These are phyloP conservation scores for Microcebus griseorufus DNA, from an alignment of 2,113 vertebrate species.

Conservation along the genomic window DNA sequence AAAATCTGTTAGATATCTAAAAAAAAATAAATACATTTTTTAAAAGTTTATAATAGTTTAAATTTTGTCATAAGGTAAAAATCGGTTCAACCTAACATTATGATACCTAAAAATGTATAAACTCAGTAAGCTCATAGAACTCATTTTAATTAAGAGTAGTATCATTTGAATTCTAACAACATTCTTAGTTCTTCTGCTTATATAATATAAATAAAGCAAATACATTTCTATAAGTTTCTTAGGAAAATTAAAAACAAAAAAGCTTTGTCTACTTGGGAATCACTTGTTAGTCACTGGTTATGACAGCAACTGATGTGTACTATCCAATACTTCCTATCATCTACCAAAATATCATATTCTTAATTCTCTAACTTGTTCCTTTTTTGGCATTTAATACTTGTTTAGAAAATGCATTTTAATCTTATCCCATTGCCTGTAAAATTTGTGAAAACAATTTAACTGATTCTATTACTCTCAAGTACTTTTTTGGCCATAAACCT, in stretches of 20 bases:
- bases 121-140: not conserved
- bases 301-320: not conserved
- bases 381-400: not conserved
- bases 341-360: not conserved
- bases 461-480: not conserved
- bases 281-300: not conserved
- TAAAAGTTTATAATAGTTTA: not conserved
- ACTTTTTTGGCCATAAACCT: not conserved
- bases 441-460: not conserved
- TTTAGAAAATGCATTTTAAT: not conserved
- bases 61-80: not conserved
- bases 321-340: not conserved
- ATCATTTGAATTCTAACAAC: not conserved
- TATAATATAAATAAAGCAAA: slow-evolving; percentile 31
- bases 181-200: not conserved
- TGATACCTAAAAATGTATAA: not conserved
- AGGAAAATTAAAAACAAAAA: not conserved
- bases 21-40: not conserved
- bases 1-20: slow-evolving; percentile 97
- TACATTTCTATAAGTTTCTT: not conserved
- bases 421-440: not conserved
- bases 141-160: not conserved
- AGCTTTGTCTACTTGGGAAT: not conserved
- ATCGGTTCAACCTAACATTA: not conserved
- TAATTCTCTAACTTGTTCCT: not conserved